Evolutionary conservation across 2,797 vertebrate species (phyloP).

Genomic region (Schizopygopsis pylzovi): DNA sequence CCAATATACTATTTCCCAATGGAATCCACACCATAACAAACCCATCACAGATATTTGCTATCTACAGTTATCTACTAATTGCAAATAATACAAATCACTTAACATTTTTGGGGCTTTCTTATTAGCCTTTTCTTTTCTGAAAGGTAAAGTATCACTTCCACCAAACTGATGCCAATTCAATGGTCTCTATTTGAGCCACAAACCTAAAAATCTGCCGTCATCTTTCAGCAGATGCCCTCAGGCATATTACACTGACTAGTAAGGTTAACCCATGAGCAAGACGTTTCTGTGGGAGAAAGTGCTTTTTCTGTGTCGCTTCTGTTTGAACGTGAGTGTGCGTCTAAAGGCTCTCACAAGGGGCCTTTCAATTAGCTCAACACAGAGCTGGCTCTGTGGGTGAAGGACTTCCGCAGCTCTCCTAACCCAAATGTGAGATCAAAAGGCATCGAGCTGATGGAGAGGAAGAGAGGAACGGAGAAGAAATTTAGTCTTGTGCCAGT

Average conservation of each 20-base stretch:
- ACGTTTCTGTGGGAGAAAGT: slow-evolving; percentile 48
- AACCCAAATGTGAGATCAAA: slow-evolving; percentile 41
- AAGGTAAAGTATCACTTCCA: slow-evolving; percentile 16
- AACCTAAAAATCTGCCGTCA: not conserved
- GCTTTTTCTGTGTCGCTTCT: slow-evolving; percentile 39
- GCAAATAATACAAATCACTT: not conserved
- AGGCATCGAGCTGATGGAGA: slow-evolving; percentile 41
- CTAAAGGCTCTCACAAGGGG: slow-evolving; percentile 57
- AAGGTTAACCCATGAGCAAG: slow-evolving; percentile 55
- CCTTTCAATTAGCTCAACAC: slow-evolving; percentile 61
- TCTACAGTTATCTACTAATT: not conserved
- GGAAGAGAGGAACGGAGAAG: slow-evolving; percentile 8
- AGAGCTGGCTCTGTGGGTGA: slow-evolving; percentile 60
- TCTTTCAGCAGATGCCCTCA: not conserved
- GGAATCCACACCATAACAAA: not conserved
- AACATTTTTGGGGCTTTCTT: not conserved
- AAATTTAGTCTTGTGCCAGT: slow-evolving; percentile 32
- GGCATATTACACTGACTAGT: slow-evolving; percentile 43
- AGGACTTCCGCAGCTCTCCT: slow-evolving; percentile 55
- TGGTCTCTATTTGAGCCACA: not conserved
- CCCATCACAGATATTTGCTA: not conserved
- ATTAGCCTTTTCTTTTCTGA: not conserved
- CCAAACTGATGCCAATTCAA: not conserved
- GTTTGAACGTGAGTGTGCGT: slow-evolving; percentile 43
- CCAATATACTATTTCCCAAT: no score